These are phyloP conservation scores for Megaceryle alcyon DNA, from an alignment of 2,797 vertebrate genomes.

Conservation along the genomic window DNA sequence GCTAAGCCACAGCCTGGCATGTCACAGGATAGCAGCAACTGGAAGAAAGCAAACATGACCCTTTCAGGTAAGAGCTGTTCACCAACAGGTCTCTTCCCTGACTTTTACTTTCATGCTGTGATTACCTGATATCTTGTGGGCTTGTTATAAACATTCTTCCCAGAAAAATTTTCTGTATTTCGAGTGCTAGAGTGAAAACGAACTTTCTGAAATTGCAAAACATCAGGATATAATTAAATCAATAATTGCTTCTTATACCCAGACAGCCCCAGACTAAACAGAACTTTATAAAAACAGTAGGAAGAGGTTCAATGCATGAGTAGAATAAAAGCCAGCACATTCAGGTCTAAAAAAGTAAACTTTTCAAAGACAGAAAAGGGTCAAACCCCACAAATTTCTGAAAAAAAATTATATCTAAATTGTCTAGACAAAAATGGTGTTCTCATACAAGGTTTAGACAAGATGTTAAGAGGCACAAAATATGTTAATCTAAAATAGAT, in stretches of 20 bases:
- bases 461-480: not conserved
- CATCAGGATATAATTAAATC: not conserved
- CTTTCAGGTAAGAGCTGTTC: not conserved
- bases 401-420: not conserved
- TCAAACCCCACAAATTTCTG: not conserved
- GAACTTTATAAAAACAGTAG: not conserved
- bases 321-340: not conserved
- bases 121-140: conserved; percentile 94
- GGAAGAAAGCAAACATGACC: not conserved
- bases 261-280: not conserved
- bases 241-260: not conserved
- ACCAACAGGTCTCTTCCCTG: not conserved
- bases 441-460: not conserved
- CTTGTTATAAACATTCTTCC: conserved; percentile 88
- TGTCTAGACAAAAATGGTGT: not conserved
- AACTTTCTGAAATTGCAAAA: conserved; percentile 83
- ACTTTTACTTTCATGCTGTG: not conserved
- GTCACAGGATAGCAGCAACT: not conserved
- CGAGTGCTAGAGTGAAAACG: conserved; percentile 83
- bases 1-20: not conserved
- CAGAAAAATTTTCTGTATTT: conserved; percentile 84
- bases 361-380: not conserved
- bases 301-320: not conserved
- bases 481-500: not conserved
- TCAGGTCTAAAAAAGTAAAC: not conserved